Conservation (phyloP, 1,140 invertebrate genomes). For the Archivesica marissinica region DNA sequence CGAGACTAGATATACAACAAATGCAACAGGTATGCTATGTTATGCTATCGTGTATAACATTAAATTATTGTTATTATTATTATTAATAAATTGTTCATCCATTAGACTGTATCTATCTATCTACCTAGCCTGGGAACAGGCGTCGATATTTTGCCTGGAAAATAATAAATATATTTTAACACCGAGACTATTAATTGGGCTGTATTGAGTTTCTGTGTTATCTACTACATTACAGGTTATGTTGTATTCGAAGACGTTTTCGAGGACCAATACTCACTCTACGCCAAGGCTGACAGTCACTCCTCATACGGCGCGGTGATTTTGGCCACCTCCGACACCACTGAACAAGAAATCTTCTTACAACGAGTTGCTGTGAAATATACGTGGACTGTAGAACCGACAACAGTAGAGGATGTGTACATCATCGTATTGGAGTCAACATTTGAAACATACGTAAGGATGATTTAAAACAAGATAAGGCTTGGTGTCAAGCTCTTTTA, state of each 20-base stretch:
- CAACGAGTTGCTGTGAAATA: conserved; percentile 68
- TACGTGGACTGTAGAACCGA: conserved; percentile 64
- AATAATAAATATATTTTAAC: no score
- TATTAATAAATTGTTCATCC: no score
- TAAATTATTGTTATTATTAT: no score
- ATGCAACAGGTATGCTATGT: conserved; percentile 60
- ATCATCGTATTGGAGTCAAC: conserved; percentile 66
- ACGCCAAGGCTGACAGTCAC: conserved; percentile 62
- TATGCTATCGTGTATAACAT: no score
- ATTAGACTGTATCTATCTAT: no score
- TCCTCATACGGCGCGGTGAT: conserved; percentile 57
- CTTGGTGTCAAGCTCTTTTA: no score
- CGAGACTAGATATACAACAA: conserved; percentile 44
- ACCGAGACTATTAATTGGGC: no score
- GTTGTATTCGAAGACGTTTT: conserved; percentile 63
- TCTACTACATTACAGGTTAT: no score
- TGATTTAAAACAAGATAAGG: no score
- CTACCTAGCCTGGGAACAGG: no score
- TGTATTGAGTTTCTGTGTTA: no score
- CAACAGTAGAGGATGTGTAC: conserved; percentile 66
- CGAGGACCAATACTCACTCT: conserved; percentile 66
- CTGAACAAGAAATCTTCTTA: conserved; percentile 65
- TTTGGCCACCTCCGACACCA: conserved; percentile 39
- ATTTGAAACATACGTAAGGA: conserved; percentile 66
- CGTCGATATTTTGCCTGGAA: no score